Base-by-base conservation (phyloP, 1,140 invertebrate species). In the Trachelipus rathkii region DNA sequence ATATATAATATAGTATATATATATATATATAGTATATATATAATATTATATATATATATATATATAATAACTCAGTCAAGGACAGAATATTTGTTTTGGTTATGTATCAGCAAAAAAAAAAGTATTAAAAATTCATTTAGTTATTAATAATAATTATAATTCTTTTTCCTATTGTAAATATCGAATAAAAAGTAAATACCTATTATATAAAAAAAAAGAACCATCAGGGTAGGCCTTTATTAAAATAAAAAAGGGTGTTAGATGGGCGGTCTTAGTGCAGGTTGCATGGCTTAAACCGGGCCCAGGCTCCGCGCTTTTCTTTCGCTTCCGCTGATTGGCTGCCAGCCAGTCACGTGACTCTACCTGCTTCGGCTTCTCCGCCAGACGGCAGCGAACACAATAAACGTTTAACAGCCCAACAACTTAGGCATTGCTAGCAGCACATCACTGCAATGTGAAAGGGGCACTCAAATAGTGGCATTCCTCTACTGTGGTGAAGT, bases 1-100 rank as follows among this genome's bases (percentile, higher is more conserved):
- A 60, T 60, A 60, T 60, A 60, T 60, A 60, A 60, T 60, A 60
- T 60, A 60, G n/a, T 60, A 60, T 60, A 60, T 60, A 60, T 60
- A 60, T 60, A 60, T 60, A 60, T 60, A 60, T 60, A 60, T 60
- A 60, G n/a, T 60, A 60, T 60, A 60, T 60, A 60, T 60, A 60
- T 60, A 60, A n/a, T n/a, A n/a, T n/a, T 60, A 60, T 60, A 60
- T 60, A 60, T 60, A 60, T 60, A 60, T 60, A 60, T 60, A 60
- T 60, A 60, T 60, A 33, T 33, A 33, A 33, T 33, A 33, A 33
- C 33, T 33, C 33, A 33, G 1, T 33, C 33, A 33, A 33, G 33
- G 33, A 33, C 33, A 33, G 33, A 33, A 33, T 1, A 1, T 33
- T 33, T 1, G 33, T 33, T 33, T 33, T 33, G 1, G 33, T 33